Evolutionary conservation across 2,113 vertebrate genomes (phyloP).

Genomic region (Halichoeres trimaculatus): DNA sequence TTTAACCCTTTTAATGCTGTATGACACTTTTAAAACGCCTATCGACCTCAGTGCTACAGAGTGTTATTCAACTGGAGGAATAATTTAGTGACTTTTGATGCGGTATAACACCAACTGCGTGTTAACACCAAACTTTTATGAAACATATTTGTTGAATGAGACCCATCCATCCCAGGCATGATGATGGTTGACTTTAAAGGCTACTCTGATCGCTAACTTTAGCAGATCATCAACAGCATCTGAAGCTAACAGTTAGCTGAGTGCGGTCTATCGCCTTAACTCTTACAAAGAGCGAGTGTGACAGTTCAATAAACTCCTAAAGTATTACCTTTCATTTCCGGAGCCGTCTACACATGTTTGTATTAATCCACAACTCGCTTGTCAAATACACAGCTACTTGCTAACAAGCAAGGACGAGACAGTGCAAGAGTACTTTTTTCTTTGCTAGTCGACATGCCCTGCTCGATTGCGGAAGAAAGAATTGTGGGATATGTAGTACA

Average conservation of each 20-base stretch:
- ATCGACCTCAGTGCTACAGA: neutral
- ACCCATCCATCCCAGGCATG: neutral
- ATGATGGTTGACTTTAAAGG: constrained; percentile 25
- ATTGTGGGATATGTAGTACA: constrained; percentile 76
- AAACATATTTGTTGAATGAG: neutral
- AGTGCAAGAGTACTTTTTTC: constrained; percentile 25
- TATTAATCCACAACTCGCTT: neutral
- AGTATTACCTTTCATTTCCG: constrained; percentile 68
- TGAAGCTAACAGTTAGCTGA: neutral
- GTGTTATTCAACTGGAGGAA: neutral
- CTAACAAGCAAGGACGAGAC: constrained; percentile 16
- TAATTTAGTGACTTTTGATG: neutral
- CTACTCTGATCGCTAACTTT: constrained; percentile 33
- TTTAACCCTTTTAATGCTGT: neutral
- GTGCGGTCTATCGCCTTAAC: neutral
- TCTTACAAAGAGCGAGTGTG: neutral
- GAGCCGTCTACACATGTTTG: constrained; percentile 14
- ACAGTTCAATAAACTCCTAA: neutral
- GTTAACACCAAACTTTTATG: neutral
- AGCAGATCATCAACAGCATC: neutral
- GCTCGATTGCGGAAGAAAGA: constrained; percentile 49
- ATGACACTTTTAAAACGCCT: neutral
- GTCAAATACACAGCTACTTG: constrained; percentile 12
- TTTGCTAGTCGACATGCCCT: constrained; percentile 20
- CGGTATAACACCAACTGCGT: neutral